These are phyloP conservation scores for Coremacera marginata DNA, from an alignment of 2,888 invertebrate genomes.

Conservation along the genomic window DNA sequence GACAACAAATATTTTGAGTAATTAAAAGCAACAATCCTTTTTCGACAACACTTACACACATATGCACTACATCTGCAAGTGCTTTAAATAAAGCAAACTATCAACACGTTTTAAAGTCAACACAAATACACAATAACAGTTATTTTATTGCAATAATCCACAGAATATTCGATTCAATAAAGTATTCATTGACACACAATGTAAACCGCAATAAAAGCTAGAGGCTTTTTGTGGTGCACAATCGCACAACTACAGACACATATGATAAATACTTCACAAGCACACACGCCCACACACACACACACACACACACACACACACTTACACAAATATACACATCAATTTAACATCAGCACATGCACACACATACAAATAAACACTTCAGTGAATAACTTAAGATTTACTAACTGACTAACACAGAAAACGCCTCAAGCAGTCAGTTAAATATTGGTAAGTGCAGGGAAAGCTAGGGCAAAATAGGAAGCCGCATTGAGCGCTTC, in stretches of 20 bases:
- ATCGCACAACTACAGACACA: background rate
- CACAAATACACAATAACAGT: background rate
- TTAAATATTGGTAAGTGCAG: background rate
- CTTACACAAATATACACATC: background rate
- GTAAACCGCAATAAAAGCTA: background rate
- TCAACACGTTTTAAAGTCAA: too few species aligned
- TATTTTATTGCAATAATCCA: background rate
- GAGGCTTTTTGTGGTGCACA: background rate
- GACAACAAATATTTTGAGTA: too few species aligned
- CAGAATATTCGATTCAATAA: background rate
- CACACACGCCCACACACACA: background rate
- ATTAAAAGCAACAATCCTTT: too few species aligned
- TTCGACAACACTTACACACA: too few species aligned
- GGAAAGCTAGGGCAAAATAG: background rate
- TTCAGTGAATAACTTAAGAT: constrained; percentile 6
- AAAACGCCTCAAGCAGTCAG: background rate
- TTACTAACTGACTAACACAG: background rate
- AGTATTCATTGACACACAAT: background rate
- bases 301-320: background rate
- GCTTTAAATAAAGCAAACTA: too few species aligned
- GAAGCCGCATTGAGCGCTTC: background rate
- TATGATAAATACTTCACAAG: background rate
- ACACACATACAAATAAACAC: background rate
- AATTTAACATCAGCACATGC: background rate
- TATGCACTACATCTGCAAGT: too few species aligned